These are phyloP conservation scores for Psammodynastes pulverulentus DNA, from an alignment of 2,113 vertebrate genomes.

Conservation along the genomic window DNA sequence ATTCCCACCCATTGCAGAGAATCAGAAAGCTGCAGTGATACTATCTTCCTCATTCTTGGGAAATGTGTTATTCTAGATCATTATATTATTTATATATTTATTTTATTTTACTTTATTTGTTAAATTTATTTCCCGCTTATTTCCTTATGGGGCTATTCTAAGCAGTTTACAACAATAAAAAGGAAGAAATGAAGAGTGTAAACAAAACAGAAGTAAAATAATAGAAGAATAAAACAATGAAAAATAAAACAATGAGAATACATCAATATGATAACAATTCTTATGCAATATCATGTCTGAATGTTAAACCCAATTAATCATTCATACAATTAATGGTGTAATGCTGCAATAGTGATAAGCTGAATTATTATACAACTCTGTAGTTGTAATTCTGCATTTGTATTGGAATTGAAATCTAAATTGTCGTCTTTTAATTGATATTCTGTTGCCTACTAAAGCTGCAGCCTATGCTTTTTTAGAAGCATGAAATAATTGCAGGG, in stretches of 20 bases:
- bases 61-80: background rate
- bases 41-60: background rate
- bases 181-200: too few relatives aligned
- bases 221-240: too few relatives aligned
- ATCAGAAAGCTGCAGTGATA: background rate
- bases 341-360: background rate
- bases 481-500: background rate
- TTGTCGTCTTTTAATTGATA: background rate
- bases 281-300: too few relatives aligned
- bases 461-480: background rate
- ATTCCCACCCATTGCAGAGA: background rate
- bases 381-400: background rate
- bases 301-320: too few relatives aligned
- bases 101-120: background rate
- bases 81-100: background rate
- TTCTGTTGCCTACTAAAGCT: conserved; percentile 3
- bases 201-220: too few relatives aligned
- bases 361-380: background rate
- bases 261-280: too few relatives aligned
- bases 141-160: too few relatives aligned
- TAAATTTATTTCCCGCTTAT: too few relatives aligned
- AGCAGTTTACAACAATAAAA: too few relatives aligned
- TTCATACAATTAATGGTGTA: too few relatives aligned
- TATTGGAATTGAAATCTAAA: background rate
- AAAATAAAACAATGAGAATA: too few relatives aligned